Evolutionary conservation across 37 sponge, comb jelly and placozoan species (phyloP), one percentile per base, ranked within the genome.

Genomic region (Mnemiopsis leidyi): DNA sequence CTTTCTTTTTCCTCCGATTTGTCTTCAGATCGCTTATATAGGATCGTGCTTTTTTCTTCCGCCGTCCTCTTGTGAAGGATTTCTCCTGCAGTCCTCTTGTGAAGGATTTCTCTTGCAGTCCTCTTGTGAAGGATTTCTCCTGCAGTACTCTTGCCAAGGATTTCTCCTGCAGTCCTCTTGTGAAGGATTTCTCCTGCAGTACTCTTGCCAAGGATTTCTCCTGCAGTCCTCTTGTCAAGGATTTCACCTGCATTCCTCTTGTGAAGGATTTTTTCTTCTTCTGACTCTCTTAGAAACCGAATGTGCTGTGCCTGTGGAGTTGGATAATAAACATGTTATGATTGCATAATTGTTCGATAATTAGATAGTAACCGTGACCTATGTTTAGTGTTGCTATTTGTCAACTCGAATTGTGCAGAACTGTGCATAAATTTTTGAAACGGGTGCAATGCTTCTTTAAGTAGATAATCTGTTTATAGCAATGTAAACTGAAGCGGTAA

Each of bases 181-280:
- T 71, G 75, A 23, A 71, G 75, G n/a, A 71, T 71, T 25, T 71
- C 75, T 71, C 30, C 75, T 23, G 75, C 75, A 18, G 7, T 28
- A 23, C 75, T 13, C n/a, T 71, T 71, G n/a, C 20, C n/a, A 7
- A 71, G 75, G n/a, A 71, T 71, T 2, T 71, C 75, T 71, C 30
- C 75, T 23, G 75, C 75, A 18, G 7, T 28, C 20, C 75, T 13
- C n/a, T 71, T 71, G n/a, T 71, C n/a, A 7, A 71, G 75, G n/a
- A 71, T 71, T 29, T 71, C 75, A 23, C 30, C 30, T 7, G 5
- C n/a, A 5, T 71, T 25, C 5, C 30, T 5, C 20, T 28, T 28
- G n/a, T 71, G 75, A 13, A 71, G 75, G 5, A 71, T 71, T n/a
- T n/a, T n/a, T 28, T 71, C 75, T 25, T 71, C 75, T 71, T 28